phyloP scores from a whole-genome alignment of 2,113 vertebrate species.

The Mustela lutreola region DNA sequence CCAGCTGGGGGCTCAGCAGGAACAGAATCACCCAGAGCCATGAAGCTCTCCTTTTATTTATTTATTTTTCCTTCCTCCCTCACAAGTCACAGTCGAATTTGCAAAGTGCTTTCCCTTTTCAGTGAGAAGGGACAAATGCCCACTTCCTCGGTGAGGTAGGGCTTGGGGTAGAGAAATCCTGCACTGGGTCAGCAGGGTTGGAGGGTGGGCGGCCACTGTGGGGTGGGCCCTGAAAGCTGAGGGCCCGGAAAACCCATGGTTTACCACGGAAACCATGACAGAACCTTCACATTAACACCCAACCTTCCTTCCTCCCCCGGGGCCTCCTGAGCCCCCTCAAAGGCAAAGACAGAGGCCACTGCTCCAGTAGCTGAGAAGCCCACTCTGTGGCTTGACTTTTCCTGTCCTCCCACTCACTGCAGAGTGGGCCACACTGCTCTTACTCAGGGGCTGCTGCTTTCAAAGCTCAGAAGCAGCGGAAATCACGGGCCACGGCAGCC shows the following conservation, averaged over 20 bases:
- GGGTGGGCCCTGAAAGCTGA: not conserved
- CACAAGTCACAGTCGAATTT: not conserved
- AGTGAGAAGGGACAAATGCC: not conserved
- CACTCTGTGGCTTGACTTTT: conserved; percentile 75
- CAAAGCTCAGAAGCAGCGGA: conserved; percentile 41
- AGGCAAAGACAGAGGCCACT: conserved; percentile 35
- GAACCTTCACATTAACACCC: not conserved
- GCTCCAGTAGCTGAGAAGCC: not conserved
- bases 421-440: conserved; percentile 62
- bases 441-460: conserved; percentile 73
- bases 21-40: not conserved
- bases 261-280: conserved; percentile 66
- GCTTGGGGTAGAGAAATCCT: fast-evolving
- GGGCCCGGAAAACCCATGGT: conserved; percentile 59
- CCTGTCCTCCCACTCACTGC: conserved; percentile 81
- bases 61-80: not conserved
- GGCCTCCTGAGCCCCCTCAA: not conserved
- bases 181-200: fast-evolving
- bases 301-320: not conserved
- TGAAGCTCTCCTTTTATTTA: not conserved
- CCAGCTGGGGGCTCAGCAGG: not conserved
- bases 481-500: conserved; percentile 57
- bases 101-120: not conserved
- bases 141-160: fast-evolving
- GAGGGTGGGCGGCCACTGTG: fast-evolving